Evolutionary conservation across 2,797 vertebrate genomes (phyloP).

Genomic region (Alosa sapidissima): DNA sequence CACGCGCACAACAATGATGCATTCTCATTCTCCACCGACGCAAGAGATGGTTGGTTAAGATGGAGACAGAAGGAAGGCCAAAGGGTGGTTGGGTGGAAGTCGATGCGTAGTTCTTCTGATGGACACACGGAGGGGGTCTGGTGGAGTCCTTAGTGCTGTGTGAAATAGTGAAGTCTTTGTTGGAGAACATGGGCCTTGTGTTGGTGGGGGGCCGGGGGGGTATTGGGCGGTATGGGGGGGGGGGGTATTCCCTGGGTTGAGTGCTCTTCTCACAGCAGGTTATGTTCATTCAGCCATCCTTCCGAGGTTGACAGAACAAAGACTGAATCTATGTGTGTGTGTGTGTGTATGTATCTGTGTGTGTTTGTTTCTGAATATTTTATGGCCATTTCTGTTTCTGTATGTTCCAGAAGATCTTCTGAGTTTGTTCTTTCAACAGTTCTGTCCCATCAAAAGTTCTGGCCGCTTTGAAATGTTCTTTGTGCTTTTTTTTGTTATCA

Average conservation of each 20-base stretch:
- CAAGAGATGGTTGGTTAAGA: neutral
- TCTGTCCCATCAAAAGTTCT: neutral
- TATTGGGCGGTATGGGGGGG: neutral
- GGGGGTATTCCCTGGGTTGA: neutral
- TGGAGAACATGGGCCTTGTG: neutral
- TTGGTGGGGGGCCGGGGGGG: neutral
- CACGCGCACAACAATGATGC: neutral
- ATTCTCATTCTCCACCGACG: neutral
- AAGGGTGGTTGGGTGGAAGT: neutral
- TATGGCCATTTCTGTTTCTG: neutral
- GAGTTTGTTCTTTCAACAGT: neutral
- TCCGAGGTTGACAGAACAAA: constrained; percentile 8
- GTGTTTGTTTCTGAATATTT: constrained; percentile 8
- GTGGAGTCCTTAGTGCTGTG: neutral
- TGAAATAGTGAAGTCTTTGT: neutral
- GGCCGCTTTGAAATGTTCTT: neutral
- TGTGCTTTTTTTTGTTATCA: constrained; percentile 8
- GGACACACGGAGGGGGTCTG: neutral
- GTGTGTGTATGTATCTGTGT: neutral
- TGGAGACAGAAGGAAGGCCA: neutral
- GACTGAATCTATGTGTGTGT: neutral
- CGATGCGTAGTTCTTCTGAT: neutral
- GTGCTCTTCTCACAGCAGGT: constrained; percentile 3
- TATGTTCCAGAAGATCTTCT: neutral
- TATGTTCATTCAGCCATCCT: neutral